Base-by-base conservation (phyloP, 1,140 invertebrate genomes). In the Sesamia nonagrioides region DNA sequence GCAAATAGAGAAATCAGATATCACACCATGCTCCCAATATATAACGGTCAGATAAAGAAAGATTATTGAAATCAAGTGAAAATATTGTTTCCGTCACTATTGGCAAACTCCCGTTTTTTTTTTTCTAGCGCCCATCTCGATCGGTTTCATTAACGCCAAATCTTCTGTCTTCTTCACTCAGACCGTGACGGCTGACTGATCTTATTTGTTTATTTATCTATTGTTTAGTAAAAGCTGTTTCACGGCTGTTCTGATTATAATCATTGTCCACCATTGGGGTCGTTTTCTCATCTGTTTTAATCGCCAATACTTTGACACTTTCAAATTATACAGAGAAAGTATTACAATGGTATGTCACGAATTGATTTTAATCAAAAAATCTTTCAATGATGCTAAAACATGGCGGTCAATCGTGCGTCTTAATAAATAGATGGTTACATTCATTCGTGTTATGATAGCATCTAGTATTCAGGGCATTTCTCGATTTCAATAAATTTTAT, bases 1-100 rank as follows among this genome's bases (percentile, higher is more conserved):
- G 72, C 63, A 80, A 80, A 75, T 61, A 80, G 63, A 80, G 69
- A 73, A 80, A 80, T 50, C 72, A 17, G 37, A 80, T 60, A 72
- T 61, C 60, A 79, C 45, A 69, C 40, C 40, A 40, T n/a, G 63
- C 45, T 45, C 72, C 72, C 63, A 72, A 80, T 77, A 76, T 63
- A 21, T 68, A 42, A 77, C 75, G 75, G 48, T 61, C 35, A 74
- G 33, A 74, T 60, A 79, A 79, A 79, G 78, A 78, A 61, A 79
- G 63, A 40, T 79, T 79, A 72, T 73, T 79, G 56, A 72, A 77
- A 77, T 77, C 68, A 72, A 73, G 56, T 79, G 56, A 79, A 72
- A 79, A 79, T 63, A 68, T 17, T 60, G 54, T 68, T 74, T 74
- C 71, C 69, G 69, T 61, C 37, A 40, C 50, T 48, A 68, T 27